Conservation (phyloP, 2,888 invertebrate genomes). For the Tiliacea aurago region DNA sequence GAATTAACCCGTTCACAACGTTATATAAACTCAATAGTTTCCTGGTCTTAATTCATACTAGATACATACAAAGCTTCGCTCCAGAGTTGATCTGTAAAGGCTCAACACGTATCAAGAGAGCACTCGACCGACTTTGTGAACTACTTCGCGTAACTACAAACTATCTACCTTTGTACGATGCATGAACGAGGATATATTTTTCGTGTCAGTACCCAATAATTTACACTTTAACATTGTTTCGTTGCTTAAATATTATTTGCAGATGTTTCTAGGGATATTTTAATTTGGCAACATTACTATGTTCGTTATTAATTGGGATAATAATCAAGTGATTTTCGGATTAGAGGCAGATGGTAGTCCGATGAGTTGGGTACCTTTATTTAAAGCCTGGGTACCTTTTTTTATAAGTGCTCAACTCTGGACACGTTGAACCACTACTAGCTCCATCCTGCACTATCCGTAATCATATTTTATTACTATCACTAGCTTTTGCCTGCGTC, state of each 20-base stretch:
- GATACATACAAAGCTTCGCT: slow-evolving; percentile 57
- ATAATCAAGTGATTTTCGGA: slow-evolving; percentile 1
- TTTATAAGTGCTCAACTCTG: neutral
- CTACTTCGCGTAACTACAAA: slow-evolving; percentile 51
- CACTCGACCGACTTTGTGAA: slow-evolving; percentile 60
- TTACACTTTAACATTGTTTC: slow-evolving; percentile 15
- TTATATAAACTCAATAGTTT: slow-evolving; percentile 27
- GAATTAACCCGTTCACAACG: slow-evolving; percentile 16
- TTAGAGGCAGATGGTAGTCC: neutral
- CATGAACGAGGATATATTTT: slow-evolving; percentile 35
- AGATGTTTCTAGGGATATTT: neutral
- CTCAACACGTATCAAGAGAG: slow-evolving; percentile 58
- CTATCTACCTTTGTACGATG: slow-evolving; percentile 49
- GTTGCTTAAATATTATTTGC: neutral
- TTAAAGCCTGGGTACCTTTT: too few species aligned
- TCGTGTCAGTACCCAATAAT: slow-evolving; percentile 34
- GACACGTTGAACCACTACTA: neutral
- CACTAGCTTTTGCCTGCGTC: neutral
- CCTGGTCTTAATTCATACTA: slow-evolving; percentile 44
- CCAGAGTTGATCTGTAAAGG: slow-evolving; percentile 65
- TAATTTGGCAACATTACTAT: slow-evolving; percentile 5
- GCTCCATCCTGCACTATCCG: neutral
- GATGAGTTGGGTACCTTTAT: neutral
- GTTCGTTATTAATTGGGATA: neutral
- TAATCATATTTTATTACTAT: neutral